Base-by-base conservation (phyloP, 1,140 invertebrate genomes). In the Anagrus nilaparvatae region DNA sequence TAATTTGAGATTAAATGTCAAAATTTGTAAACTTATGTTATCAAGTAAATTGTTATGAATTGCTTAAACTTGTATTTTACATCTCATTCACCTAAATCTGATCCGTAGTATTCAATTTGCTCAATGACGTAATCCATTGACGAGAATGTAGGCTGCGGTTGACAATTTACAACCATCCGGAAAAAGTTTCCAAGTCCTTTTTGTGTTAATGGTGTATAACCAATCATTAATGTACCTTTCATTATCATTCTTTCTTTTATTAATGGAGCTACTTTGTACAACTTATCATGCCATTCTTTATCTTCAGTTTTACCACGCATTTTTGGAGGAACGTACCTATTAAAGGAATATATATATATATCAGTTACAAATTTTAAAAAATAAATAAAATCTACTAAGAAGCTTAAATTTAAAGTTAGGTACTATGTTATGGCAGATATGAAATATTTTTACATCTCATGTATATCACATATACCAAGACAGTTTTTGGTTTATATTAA, bases 161-260 rank as follows among this genome's bases (percentile, higher is more conserved):
- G 85, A 51, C 87, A 90, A 3, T 77, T 79, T 14, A 92, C 74
- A 0, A 91, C 84, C 66, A 95, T 77, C 21, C 92, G 75, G 60
- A 96, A 90, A 64, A 95, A 95, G 59, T 97, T 87, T 8, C 76
- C 79, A 47, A 79, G 48, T 12, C 72, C 68, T 44, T 72, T 75
- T 35, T 76, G 68, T 1, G 65, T 54, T 5, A 91, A 55, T 0
- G 91, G 90, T 23, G 85, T 80, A 54, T 95, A 96, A 1, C 81
- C 78, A 12, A 97, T 75, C 86, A 97, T 88, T 17, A 92, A 58
- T 1, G 71, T 74, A 2, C 90, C 89, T 13, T 73, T 68, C 27
- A 80, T 52, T 23, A 86, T 80, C 76, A 96, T 79, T 9, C 71
- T 61, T 46, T 85, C 83, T 58, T 96, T 96, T 5, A 96, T 80